These are phyloP conservation scores for Meriones psammophilus DNA, from an alignment of 2,797 vertebrate species.

Conservation along the genomic window DNA sequence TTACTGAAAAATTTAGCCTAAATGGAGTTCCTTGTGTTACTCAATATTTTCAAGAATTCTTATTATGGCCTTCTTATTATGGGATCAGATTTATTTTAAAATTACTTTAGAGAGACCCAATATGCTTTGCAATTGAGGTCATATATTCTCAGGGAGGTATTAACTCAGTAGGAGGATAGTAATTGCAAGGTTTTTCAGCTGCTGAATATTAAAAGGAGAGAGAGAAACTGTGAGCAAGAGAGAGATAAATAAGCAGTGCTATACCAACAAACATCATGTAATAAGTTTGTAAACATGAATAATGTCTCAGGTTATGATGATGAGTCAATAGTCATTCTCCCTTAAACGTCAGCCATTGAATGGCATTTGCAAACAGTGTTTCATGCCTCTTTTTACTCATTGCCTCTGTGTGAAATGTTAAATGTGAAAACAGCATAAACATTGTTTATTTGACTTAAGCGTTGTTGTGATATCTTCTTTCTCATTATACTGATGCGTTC, in stretches of 20 bases:
- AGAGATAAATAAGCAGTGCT: not conserved
- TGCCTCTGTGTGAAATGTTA: not conserved
- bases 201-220: slow-evolving; percentile 20
- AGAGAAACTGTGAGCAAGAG: not conserved
- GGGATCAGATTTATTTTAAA: slow-evolving; percentile 77
- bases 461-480: not conserved
- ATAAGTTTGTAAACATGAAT: slow-evolving; percentile 40
- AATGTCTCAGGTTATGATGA: slow-evolving; percentile 12
- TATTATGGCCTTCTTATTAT: slow-evolving; percentile 64
- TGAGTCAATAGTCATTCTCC: slow-evolving; percentile 21
- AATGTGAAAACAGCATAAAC: slow-evolving; percentile 17
- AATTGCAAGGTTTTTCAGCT: slow-evolving; percentile 63
- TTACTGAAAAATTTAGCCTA: slow-evolving; percentile 52
- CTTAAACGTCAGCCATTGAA: slow-evolving; percentile 49
- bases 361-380: slow-evolving; percentile 33
- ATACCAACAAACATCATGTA: not conserved
- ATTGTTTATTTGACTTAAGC: not conserved
- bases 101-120: slow-evolving; percentile 66
- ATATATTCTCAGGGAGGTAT: slow-evolving; percentile 57
- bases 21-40: slow-evolving; percentile 48
- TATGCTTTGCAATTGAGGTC: slow-evolving; percentile 70
- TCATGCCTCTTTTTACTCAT: not conserved
- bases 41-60: slow-evolving; percentile 64
- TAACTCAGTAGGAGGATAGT: slow-evolving; percentile 58
- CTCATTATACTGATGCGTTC: slow-evolving; percentile 13